phyloP scores from a whole-genome alignment of 2,113 vertebrate genomes.

The Rousettus leschenaultii region DNA sequence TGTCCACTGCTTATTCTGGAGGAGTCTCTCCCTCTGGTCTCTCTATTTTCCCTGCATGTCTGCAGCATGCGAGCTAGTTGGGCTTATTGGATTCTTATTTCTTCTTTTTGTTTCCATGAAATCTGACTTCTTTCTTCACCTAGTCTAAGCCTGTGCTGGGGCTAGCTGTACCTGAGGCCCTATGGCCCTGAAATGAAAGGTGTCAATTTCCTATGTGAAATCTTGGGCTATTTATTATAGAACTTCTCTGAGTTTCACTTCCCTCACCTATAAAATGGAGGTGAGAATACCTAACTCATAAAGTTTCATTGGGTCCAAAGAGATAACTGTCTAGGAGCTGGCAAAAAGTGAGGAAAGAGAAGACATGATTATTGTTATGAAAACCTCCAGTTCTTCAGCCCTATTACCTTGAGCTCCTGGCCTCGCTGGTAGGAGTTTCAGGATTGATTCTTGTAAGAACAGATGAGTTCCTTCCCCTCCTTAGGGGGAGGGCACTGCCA shows the following conservation, averaged over 20 bases:
- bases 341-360: neutral
- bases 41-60: neutral
- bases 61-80: neutral
- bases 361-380: neutral
- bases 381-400: neutral
- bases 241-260: neutral
- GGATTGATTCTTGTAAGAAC: neutral
- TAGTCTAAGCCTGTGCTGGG: neutral
- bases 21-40: neutral
- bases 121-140: neutral
- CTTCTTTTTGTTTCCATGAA: neutral
- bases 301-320: neutral
- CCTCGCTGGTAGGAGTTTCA: neutral
- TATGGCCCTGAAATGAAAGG: neutral
- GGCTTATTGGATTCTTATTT: fast-evolving
- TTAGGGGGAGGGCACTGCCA: neutral
- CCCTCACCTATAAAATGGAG: neutral
- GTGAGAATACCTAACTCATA: neutral
- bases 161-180: neutral
- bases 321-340: neutral
- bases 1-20: neutral
- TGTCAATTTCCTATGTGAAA: neutral
- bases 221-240: neutral
- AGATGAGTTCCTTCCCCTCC: neutral
- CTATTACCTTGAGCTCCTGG: neutral